phyloP scores from a whole-genome alignment of 2,888 invertebrate species.

The Parnassius apollo region DNA sequence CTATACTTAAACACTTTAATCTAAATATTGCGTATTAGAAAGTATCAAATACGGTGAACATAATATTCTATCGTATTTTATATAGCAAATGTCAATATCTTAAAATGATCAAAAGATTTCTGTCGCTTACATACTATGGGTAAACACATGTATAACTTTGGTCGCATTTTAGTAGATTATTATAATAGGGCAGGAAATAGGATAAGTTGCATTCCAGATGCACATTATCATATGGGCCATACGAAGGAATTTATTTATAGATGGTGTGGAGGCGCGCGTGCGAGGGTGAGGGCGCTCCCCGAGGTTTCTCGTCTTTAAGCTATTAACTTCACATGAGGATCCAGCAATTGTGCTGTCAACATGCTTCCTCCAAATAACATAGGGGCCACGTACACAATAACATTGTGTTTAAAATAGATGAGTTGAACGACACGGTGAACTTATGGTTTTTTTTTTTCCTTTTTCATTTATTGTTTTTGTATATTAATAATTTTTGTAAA shows the following conservation, averaged over 20 bases:
- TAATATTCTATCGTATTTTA: too few species aligned
- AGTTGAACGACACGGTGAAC: conserved; percentile 13
- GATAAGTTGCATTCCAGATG: conserved; percentile 39
- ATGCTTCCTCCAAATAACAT: conserved; percentile 24
- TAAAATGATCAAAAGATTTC: too few species aligned
- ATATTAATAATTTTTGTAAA: neutral
- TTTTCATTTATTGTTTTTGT: neutral
- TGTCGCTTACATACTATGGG: neutral
- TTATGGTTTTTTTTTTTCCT: neutral
- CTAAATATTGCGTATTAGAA: too few species aligned
- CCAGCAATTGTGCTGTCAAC: conserved; percentile 43
- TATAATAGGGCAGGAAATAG: conserved; percentile 31
- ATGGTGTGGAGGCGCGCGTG: conserved; percentile 31
- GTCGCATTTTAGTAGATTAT: conserved; percentile 25
- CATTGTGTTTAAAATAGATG: conserved; percentile 22
- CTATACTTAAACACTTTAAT: too few species aligned
- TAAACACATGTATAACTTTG: conserved; percentile 12
- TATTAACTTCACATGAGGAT: conserved; percentile 35
- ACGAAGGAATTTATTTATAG: conserved; percentile 49
- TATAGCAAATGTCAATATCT: too few species aligned
- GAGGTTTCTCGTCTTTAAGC: conserved; percentile 32
- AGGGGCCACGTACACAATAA: conserved; percentile 21
- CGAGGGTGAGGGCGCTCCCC: conserved; percentile 34
- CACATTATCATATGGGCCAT: conserved; percentile 39
- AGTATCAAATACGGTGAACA: too few species aligned